phyloP scores from a whole-genome alignment of 2,888 invertebrate genomes.

The Himalopsyche anomala region DNA sequence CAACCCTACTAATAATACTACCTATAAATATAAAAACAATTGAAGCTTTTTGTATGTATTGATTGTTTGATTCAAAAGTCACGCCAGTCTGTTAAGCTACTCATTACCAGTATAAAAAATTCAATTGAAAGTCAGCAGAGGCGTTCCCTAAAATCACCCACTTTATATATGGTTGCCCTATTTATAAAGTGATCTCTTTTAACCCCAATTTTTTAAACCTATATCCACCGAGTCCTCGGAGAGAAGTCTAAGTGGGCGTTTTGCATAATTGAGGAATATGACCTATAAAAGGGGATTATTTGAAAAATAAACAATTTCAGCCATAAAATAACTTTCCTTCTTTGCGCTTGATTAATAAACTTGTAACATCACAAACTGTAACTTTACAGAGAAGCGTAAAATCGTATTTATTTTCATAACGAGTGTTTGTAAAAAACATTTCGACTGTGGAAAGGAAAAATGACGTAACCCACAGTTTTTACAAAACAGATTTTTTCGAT shows the following conservation, averaged over 20 bases:
- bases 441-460: no score
- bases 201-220: neutral
- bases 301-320: no score
- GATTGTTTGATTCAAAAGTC: neutral
- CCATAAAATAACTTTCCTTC: no score
- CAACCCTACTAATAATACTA: neutral
- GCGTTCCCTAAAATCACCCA: neutral
- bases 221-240: no score
- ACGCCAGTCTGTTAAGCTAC: neutral
- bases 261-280: conserved; percentile 12
- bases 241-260: neutral
- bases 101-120: neutral
- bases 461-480: no score
- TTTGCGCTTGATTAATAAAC: no score
- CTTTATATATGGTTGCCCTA: neutral
- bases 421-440: no score
- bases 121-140: neutral
- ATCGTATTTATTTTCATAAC: no score
- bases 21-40: neutral
- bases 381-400: no score
- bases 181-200: neutral
- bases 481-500: no score
- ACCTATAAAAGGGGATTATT: no score
- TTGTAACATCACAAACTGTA: no score
- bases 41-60: neutral